These are phyloP conservation scores for Rhingia rostrata DNA, from an alignment of 2,888 invertebrate genomes.

Conservation along the genomic window DNA sequence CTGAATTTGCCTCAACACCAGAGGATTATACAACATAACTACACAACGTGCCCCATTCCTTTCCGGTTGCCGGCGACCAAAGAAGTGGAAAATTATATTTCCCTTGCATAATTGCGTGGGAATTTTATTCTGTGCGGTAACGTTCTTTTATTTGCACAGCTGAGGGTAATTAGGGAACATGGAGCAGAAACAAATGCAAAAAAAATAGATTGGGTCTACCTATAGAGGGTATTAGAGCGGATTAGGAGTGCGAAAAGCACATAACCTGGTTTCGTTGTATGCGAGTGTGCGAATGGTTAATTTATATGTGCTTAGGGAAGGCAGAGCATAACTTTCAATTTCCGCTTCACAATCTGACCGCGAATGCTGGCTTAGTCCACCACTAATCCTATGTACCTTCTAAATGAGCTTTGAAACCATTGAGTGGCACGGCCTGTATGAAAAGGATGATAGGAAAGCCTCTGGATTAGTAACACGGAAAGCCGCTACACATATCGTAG, in stretches of 20 bases:
- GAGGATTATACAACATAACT: constrained; percentile 19
- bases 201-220: constrained; percentile 1
- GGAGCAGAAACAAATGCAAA: constrained; percentile 9
- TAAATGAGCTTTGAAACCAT: constrained; percentile 32
- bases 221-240: constrained; percentile 7
- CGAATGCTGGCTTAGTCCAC: constrained; percentile 24
- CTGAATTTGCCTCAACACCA: constrained; percentile 37
- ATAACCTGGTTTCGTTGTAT: constrained; percentile 9
- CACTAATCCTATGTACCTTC: constrained; percentile 39
- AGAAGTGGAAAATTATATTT: constrained; percentile 70
- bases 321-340: constrained; percentile 52
- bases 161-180: constrained; percentile 56
- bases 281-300: constrained; percentile 45
- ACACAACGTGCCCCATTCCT: not conserved
- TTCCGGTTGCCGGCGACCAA: constrained; percentile 12
- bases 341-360: constrained; percentile 9
- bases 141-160: constrained; percentile 39
- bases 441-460: constrained; percentile 9
- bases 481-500: constrained; percentile 10
- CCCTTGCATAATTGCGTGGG: constrained; percentile 70
- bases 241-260: constrained; percentile 17
- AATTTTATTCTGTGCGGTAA: constrained; percentile 43
- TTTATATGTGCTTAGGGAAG: constrained; percentile 47
- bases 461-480: constrained; percentile 13
- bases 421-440: constrained; percentile 2